These are phyloP conservation scores for Amiota communis DNA, from an alignment of 2,888 invertebrate genomes.

Conservation along the genomic window DNA sequence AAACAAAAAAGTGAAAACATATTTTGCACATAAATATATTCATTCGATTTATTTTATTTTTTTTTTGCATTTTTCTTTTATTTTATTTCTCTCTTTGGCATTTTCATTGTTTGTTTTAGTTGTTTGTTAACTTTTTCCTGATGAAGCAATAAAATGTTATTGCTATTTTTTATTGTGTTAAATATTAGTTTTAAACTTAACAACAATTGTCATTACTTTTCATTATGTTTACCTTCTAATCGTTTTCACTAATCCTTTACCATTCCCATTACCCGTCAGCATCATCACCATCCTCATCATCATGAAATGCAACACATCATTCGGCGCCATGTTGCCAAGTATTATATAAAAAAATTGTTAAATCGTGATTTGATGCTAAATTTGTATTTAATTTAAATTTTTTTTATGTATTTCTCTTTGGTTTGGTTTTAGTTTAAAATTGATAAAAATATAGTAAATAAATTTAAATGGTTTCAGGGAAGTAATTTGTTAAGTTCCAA, in stretches of 20 bases:
- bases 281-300: no score
- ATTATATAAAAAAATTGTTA: conserved; percentile 2
- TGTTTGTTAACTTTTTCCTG: conserved; percentile 40
- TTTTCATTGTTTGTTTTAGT: conserved; percentile 1
- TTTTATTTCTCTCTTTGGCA: background rate
- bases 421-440: background rate
- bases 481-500: no score
- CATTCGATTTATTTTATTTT: conserved; percentile 13
- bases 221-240: conserved; percentile 15
- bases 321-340: background rate
- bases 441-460: background rate
- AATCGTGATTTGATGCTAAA: conserved; percentile 13
- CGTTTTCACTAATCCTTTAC: background rate
- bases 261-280: background rate
- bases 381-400: background rate
- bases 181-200: conserved; percentile 9
- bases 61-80: background rate
- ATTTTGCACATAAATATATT: conserved; percentile 20
- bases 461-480: background rate
- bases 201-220: conserved; percentile 11
- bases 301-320: background rate
- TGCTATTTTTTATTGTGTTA: conserved; percentile 33
- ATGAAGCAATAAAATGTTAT: conserved; percentile 57
- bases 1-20: conserved; percentile 29
- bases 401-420: background rate